Evolutionary conservation across 2,888 invertebrate genomes (phyloP).

Genomic region (Cerastis rubricosa): DNA sequence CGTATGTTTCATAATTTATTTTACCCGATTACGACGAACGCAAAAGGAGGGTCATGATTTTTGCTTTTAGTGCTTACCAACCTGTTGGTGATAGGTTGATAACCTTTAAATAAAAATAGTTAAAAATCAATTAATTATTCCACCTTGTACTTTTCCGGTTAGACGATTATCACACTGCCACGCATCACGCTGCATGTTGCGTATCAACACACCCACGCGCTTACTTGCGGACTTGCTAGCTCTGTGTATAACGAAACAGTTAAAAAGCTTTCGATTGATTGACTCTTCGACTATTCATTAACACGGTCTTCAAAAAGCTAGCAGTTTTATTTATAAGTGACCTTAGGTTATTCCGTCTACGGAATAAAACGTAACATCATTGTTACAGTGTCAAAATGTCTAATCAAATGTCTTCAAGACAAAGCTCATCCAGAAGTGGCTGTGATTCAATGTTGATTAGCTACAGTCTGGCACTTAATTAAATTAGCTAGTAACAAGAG

Average conservation of each 20-base stretch:
- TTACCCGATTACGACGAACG: too few relatives aligned
- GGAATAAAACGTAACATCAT: not conserved
- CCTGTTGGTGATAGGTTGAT: too few relatives aligned
- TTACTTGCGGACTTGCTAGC: too few relatives aligned
- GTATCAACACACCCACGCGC: too few relatives aligned
- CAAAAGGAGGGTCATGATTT: too few relatives aligned
- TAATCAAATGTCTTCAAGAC: not conserved
- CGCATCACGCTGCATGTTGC: too few relatives aligned
- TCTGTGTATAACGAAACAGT: conserved; percentile 68
- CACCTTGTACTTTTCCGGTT: too few relatives aligned
- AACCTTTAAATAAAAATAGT: too few relatives aligned
- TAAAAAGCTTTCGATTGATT: conserved; percentile 55
- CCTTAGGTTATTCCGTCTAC: not conserved
- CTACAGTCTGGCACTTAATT: not conserved
- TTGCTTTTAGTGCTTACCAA: too few relatives aligned
- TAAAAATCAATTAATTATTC: too few relatives aligned
- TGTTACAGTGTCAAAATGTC: not conserved
- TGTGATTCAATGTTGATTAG: not conserved
- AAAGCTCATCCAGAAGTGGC: not conserved
- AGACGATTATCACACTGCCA: too few relatives aligned
- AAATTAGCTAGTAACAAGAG: not conserved
- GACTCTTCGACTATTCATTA: conserved; percentile 53
- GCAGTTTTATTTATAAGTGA: not conserved
- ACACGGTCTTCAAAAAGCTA: not conserved
- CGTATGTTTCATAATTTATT: too few relatives aligned